Evolutionary conservation across 2,113 vertebrate species (phyloP), one percentile per base, ranked within the genome.

Genomic region (Gadus chalcogrammus): DNA sequence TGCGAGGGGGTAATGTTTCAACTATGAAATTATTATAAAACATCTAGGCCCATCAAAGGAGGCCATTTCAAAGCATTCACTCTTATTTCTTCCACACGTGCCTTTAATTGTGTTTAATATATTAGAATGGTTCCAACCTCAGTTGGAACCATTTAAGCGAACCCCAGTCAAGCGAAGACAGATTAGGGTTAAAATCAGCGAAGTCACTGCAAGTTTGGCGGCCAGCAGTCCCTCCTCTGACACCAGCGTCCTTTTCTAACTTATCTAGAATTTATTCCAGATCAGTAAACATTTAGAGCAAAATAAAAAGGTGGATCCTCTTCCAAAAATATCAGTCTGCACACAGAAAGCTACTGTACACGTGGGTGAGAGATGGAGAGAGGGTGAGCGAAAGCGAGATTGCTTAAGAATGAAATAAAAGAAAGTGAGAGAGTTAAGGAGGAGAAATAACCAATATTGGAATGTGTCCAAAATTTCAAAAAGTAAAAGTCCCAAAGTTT

Each of bases 271-370:
- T 91, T 88, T 85, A n/a, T 63, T 80, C 91, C 88, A 86, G 87
- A 88, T 90, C 87, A 75, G 87, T 89, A 91, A 92, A 91, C 90
- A 92, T 87, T 88, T 76, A 87, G 81, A 90, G 78, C 70, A 69
- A 16, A 70, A 76, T 88, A 81, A 76, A 71, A 83, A 85, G 82
- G 75, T 65, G 65, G 75, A 71, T 75, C 77, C 79, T 84, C 82
- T 81, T 27, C 56, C 68, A 64, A 60, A 28, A 62, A 74, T 78
- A 70, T 75, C 60, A 74, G 64, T 52, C 73, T 70, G 17, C 60
- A 61, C 11, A 24, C 11, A 61, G 61, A 27, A 15, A 62, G 61
- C 28, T 7, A 52, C 18, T 22, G 42, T 22, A 42, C 15, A 58
- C 55, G 55, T 16, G 15, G 55, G 15, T 6, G n/a, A 58, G 6